Conservation (phyloP, 2,888 invertebrate genomes). For the Zele albiditarsus region DNA sequence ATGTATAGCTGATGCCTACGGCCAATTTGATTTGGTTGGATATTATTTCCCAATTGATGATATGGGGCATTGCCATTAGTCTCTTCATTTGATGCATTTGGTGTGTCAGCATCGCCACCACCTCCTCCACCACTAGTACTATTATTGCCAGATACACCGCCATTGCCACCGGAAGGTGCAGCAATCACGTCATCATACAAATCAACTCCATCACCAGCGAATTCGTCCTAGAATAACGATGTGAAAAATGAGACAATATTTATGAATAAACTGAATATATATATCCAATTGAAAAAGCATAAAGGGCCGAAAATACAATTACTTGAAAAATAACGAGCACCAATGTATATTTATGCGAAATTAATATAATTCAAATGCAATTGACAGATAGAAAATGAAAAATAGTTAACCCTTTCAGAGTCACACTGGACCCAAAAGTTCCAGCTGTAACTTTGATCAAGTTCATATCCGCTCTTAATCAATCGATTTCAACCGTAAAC, state of each 20-base stretch:
- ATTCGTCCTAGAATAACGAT: conserved; percentile 80
- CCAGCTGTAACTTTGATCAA: no score
- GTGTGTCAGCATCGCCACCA: conserved; percentile 77
- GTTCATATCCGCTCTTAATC: no score
- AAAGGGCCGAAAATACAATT: no score
- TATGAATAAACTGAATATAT: not conserved
- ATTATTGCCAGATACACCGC: conserved; percentile 64
- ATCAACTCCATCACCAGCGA: conserved; percentile 91
- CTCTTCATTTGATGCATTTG: conserved; percentile 79
- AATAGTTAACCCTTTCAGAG: no score
- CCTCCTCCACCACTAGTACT: conserved; percentile 62
- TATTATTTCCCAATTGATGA: conserved; percentile 81
- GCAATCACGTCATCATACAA: conserved; percentile 96
- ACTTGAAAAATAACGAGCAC: no score
- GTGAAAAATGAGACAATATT: not conserved
- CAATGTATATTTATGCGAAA: no score
- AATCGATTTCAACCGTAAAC: no score
- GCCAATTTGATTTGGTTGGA: conserved; percentile 81
- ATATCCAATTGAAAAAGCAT: not conserved
- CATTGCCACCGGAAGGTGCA: conserved; percentile 77
- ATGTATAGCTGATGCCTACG: conserved; percentile 94
- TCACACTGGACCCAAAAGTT: no score
- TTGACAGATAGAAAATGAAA: no score
- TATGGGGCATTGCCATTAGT: conserved; percentile 82
- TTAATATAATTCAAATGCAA: no score